Percentiles rank a stretch among this genome's conserved stretches.
Evolutionary conservation across 2,113 vertebrate genomes (phyloP).

Genomic region (Dipodomys merriami): DNA sequence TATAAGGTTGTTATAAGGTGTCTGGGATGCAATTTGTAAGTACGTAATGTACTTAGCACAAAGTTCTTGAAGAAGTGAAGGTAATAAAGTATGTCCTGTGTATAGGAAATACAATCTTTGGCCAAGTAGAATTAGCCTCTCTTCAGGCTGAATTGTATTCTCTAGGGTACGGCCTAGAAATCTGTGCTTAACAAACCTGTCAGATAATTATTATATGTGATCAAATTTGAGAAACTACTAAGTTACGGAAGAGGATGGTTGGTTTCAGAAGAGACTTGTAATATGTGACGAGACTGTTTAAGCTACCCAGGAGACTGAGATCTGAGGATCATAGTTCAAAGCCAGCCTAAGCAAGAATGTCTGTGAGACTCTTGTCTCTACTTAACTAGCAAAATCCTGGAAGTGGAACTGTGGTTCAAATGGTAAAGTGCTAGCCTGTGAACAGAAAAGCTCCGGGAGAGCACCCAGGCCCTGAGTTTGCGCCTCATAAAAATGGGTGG

Average conservation of each 20-base stretch:
- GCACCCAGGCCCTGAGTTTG: too few species aligned
- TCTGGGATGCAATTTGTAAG: not conserved
- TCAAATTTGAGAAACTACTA: not conserved
- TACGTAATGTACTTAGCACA: not conserved
- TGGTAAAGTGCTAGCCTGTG: too few species aligned
- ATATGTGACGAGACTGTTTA: not conserved
- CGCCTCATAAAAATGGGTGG: not conserved
- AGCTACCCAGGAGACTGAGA: too few species aligned
- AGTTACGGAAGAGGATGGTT: not conserved
- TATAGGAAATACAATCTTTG: not conserved
- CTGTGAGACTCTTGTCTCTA: not conserved
- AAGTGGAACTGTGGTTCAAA: too few species aligned
- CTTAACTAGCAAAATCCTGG: too few species aligned
- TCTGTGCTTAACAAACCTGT: not conserved
- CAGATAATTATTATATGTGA: not conserved
- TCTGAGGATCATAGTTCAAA: too few species aligned
- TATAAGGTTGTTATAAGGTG: too few species aligned
- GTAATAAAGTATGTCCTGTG: not conserved
- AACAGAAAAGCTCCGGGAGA: too few species aligned
- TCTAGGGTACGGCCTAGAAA: not conserved
- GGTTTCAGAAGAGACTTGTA: not conserved
- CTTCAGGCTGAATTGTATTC: not conserved
- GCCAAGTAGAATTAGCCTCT: not conserved
- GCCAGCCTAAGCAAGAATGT: not conserved
- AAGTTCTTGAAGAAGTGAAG: slow-evolving; percentile 15